These are phyloP conservation scores for Chorisops tibialis DNA, from an alignment of 2,888 invertebrate species.

Conservation along the genomic window DNA sequence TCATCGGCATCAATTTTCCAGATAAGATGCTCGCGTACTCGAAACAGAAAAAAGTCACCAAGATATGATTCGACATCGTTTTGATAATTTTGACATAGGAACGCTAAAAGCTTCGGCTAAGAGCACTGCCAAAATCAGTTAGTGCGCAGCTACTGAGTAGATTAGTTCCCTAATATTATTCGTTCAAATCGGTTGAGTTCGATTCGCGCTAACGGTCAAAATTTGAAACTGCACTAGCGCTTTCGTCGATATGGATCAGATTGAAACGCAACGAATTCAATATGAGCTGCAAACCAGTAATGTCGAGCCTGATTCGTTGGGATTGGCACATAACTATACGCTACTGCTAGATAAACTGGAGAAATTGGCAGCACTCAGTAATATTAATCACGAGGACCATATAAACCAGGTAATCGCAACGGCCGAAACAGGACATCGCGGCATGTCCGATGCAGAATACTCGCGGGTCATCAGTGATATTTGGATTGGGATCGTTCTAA, in stretches of 20 bases:
- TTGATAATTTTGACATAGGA: conserved; percentile 28
- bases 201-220: no score
- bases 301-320: not conserved
- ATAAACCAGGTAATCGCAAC: not conserved
- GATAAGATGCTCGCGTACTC: no score
- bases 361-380: conserved; percentile 42
- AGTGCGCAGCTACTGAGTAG: not conserved
- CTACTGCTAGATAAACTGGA: conserved; percentile 48
- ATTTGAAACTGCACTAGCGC: no score
- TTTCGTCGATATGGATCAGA: conserved; percentile 15
- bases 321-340: conserved; percentile 47
- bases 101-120: conserved; percentile 29
- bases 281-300: not conserved
- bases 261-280: not conserved
- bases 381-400: not conserved
- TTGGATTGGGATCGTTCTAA: conserved; percentile 62
- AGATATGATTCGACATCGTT: not conserved
- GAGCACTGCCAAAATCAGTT: conserved; percentile 1
- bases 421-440: not conserved
- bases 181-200: no score
- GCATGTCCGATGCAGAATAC: conserved; percentile 52
- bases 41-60: no score
- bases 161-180: not conserved
- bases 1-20: no score
- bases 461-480: conserved; percentile 60